Base-by-base conservation (phyloP, 2,888 invertebrate species). In the Lycaena phlaeas region DNA sequence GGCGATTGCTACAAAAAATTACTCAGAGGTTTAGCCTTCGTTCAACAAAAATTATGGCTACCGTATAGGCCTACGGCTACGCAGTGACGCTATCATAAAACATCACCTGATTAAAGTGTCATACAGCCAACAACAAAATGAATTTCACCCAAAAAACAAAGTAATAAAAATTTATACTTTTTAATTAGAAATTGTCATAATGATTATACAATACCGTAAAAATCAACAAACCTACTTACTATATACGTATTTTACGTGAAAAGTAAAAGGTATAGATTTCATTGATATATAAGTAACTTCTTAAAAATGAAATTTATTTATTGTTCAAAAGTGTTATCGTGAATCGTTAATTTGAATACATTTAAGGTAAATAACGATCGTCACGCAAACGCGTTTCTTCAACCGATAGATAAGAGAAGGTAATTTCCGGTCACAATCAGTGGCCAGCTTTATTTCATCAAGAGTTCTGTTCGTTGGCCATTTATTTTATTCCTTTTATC, bases 21-120 rank as follows among this genome's bases (percentile, higher is more conserved):
- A 47, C 43, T 47, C 44, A 43, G 30, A 40, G 36, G 27, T 44
- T 31, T 40, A 38, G 41, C 40, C 43, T 43, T 45, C 47, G 17
- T 29, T 27, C 5, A 18, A 18, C 18, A 18, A 22, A 22, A 22
- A 22, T 22, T 22, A 22, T 22, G 7, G 22, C 3, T 9, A 22
- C 22, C 22, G 22, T 5, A 2, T 3, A 22, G 7, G 22, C 22
- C 22, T 22, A 22, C 22, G 22, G 22, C 6, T 6, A 22, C 5
- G 22, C 9, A 22, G 22, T 2, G 22, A 5, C 22, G 22, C 22
- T 7, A 22, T 22, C 9, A 7, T 2, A 22, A 22, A 22, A 22
- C 6, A 22, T 22, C 9, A 7, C 22, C 22, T 9, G 22, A 5
- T 22, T 3, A 22, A 7, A 22, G 7, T 5, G 5, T 6, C 22